Base-by-base conservation (phyloP, 1,140 invertebrate genomes). In the Pogonomyrmex barbatus region DNA sequence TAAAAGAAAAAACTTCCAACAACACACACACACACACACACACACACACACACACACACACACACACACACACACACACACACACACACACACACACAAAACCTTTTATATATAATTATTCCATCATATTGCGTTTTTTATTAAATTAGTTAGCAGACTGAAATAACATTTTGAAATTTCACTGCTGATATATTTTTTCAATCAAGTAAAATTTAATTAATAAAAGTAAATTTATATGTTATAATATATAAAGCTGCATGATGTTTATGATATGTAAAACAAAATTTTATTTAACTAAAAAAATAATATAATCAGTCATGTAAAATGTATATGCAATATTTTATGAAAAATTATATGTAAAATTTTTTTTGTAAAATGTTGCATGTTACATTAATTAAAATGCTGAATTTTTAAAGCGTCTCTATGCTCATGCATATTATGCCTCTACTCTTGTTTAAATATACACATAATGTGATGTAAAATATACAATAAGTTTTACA, bases 301-400 rank as follows among this genome's bases (percentile, higher is more conserved):
- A 45, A 67, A 45, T 45, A 0, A n/a, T 9, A 45, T 10, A 2
- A 67, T 4, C n/a, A 67, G 24, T 67, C n/a, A 24, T 42, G 9
- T 67, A 45, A 65, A 65, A 56, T 10, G 58, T 24, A 33, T 54
- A 60, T 9, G 56, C 30, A 30, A 60, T 12, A 60, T 60, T 60
- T 60, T 60, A 60, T 33, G 4, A 12, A 6, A 60, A 33, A 33
- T 60, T 60, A 42, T 10, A 67, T 42, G 10, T 42, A 67, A n/a
- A 39, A 17, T 39, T 67, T 39, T 1, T 24, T 1, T 24, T 17
- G 10, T 17, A 6, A 47, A 67, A 67, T 17, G 24, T 0, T 2
- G 30, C 24, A 47, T 47, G 8, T 33, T 42, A 60, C 6, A 60
- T 60, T 76, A 42, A 76, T 2, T 42, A 39, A 77, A 77, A 77